Base-by-base conservation (phyloP, 2,113 vertebrate genomes). In the Aphelocoma coerulescens region DNA sequence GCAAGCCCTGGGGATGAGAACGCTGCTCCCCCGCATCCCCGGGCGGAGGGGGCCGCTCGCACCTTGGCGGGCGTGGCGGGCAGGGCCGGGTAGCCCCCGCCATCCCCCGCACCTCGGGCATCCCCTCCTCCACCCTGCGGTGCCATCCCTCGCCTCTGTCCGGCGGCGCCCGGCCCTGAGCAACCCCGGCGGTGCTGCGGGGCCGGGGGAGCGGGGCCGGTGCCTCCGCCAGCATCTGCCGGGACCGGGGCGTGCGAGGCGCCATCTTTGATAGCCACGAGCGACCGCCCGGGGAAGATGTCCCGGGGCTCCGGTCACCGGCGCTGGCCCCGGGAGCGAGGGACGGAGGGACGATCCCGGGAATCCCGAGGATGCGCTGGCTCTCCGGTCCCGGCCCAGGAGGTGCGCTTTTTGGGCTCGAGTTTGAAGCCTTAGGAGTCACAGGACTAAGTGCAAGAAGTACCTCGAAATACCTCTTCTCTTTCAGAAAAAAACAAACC, bases 241-340 rank as follows among this genome's bases (percentile, higher is more conserved):
- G 77, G 85, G 63, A 48, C 49, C 17, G 68, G 88, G 82, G 88
- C 55, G 72, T 23, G 76, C 21, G 48, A 81, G 95, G 67, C 95
- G 95, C 95, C 95, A 95, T 96, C 94, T 96, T 96, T 89, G 77
- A 59, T 74, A 75, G 77, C 69, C 59, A 59, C 72, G 52, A 14
- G 72, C 83, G 57, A 58, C 39, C 58, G 39, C 48, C 22, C 49
- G 32, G 54, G 26, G 35, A 26, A n/a, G 68, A 6, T 2, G 7
- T n/a, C 6, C 24, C 59, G 51, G 49, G 28, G 12, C 23, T 30
- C n/a, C 39, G 3, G 32, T 6, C 21, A 46, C 33, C 19, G 22
- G 19, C 30, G 9, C 35, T 17, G 11, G 12, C 24, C 11, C 37
- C 51, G 7, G 20, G 14, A 27, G 30, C 21, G 6, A 21, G 4